Evolutionary conservation across 2,797 vertebrate species (phyloP), one percentile per base, ranked within the genome.

Genomic region (Erethizon dorsatum): DNA sequence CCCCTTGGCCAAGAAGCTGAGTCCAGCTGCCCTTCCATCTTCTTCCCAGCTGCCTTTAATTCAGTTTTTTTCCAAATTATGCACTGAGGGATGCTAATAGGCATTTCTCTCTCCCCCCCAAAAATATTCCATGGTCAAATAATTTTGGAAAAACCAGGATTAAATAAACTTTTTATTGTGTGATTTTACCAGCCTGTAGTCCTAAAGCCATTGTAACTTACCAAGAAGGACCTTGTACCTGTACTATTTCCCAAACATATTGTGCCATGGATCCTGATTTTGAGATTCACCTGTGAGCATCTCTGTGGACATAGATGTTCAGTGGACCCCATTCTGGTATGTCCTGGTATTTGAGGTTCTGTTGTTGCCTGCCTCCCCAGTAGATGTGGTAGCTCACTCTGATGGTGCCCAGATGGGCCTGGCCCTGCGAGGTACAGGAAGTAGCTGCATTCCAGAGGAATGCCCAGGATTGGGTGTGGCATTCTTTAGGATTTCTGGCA

Each of bases 401-500:
- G 80, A 83, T 6, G 67, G 37, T 31, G 31, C 41, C 80, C 87
- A 86, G 77, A 41, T 65, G 87, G n/a, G 18, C 57, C 57, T 61
- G 71, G 77, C 20, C 56, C 47, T 11, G 1, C 22, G 67, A 59
- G 45, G 95, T 63, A 18, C 28, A 65, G 75, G 54, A 80, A 41
- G 33, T 86, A 90, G 50, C 52, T 50, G 9, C 17, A 22, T 87
- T 71, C 85, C 31, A 4, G 11, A 41, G 26, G 12, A 88, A 71
- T n/a, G 67, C 57, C 50, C 22, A 10, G 57, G 67, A 4, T 31
- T 75, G 94, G 50, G 31, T 20, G 57, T 56, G 75, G 15, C 73
- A 77, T 83, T 71, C 78, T 80, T 85, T n/a, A 13, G 61, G 37
- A 17, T 79, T 92, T 94, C 90, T 83, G 80, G 41, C 63, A 45